Evolutionary conservation across 2,797 vertebrate genomes (phyloP).

Genomic region (Coracias cyanogaster): DNA sequence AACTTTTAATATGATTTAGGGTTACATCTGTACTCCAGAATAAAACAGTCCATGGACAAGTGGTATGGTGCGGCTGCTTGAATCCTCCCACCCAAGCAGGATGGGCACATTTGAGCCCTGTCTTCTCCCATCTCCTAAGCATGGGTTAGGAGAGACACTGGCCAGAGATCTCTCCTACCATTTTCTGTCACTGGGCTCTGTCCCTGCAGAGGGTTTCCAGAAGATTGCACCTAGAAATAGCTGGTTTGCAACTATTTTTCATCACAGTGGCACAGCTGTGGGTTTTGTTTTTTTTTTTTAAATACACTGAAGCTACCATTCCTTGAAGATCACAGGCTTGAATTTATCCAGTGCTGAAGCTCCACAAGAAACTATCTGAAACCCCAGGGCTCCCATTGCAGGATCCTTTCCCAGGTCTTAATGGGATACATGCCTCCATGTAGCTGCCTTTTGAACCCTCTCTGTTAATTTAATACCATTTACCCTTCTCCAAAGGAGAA

Average conservation of each 20-base stretch:
- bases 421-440: neutral
- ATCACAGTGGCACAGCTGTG: neutral
- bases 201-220: neutral
- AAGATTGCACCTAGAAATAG: neutral
- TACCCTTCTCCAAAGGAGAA: neutral
- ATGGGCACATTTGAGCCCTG: rapidly evolving
- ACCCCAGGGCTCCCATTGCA: neutral
- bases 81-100: rapidly evolving
- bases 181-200: neutral
- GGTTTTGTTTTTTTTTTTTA: neutral
- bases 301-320: neutral
- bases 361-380: neutral
- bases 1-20: neutral
- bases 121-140: neutral
- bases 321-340: neutral
- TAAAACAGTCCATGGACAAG: neutral
- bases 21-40: neutral
- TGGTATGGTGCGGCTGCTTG: neutral
- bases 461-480: neutral
- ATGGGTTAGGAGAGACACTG: neutral
- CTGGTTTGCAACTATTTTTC: neutral
- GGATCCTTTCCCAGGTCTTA: neutral
- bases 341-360: neutral
- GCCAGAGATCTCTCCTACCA: neutral
- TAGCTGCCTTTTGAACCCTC: neutral